Evolutionary conservation across 2,113 vertebrate species (phyloP).

Genomic region (Pao palembangensis): DNA sequence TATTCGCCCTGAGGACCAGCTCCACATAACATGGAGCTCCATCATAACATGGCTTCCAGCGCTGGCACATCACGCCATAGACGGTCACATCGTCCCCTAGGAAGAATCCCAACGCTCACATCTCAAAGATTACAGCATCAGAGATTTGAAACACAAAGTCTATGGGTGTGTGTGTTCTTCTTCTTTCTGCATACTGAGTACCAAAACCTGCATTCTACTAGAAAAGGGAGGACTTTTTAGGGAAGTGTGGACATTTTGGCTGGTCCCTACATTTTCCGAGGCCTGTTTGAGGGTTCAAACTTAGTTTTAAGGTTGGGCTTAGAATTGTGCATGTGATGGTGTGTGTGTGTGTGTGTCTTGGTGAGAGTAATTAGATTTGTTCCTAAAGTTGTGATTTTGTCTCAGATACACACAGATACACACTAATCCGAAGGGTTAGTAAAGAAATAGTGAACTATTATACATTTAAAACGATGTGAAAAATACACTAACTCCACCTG

Average conservation of each 20-base stretch:
- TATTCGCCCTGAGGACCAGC: constrained; percentile 91
- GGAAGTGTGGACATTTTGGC: too few species aligned
- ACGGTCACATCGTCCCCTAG: constrained; percentile 92
- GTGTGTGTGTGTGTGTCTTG: background rate
- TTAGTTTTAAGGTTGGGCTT: too few species aligned
- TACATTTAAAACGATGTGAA: background rate
- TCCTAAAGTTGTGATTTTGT: background rate
- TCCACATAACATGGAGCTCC: constrained; percentile 85
- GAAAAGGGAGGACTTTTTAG: too few species aligned
- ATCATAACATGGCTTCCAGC: constrained; percentile 87
- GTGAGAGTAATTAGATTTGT: background rate
- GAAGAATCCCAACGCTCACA: background rate
- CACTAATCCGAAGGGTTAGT: too few species aligned
- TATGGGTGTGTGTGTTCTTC: too few species aligned
- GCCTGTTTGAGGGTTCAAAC: too few species aligned
- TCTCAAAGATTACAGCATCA: background rate
- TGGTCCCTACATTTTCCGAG: too few species aligned
- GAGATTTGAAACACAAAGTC: background rate
- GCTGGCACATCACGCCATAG: constrained; percentile 89
- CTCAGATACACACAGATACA: background rate
- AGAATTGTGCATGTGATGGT: too few species aligned
- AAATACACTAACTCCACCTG: background rate
- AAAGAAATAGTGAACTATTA: too few species aligned
- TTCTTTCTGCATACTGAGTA: too few species aligned
- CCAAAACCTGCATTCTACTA: too few species aligned